Conservation (phyloP, 2,797 vertebrate genomes). For the Oreonectes daqikongensis region DNA sequence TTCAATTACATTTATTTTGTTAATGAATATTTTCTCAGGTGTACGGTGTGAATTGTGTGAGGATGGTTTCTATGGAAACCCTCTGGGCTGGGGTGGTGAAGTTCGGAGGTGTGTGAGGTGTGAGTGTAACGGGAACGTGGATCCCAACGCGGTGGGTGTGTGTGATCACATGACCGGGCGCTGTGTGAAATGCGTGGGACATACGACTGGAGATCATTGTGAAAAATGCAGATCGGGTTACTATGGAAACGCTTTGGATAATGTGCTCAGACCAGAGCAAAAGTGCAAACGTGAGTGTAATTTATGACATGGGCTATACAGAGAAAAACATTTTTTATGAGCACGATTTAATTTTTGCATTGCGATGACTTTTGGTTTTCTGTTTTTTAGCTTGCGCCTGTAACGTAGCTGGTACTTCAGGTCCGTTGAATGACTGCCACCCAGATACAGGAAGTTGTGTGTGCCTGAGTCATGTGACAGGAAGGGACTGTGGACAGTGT, state of each 20-base stretch:
- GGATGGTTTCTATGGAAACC: constrained; percentile 90
- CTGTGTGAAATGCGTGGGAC: constrained; percentile 85
- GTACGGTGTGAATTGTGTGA: constrained; percentile 88
- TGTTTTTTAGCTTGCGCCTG: constrained; percentile 82
- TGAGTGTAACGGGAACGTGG: constrained; percentile 84
- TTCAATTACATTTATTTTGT: not conserved
- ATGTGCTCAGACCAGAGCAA: constrained; percentile 25
- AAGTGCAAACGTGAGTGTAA: constrained; percentile 84
- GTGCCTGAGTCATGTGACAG: constrained; percentile 82
- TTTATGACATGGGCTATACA: no score
- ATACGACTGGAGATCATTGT: constrained; percentile 84
- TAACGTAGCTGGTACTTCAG: constrained; percentile 70
- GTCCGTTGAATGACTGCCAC: constrained; percentile 74
- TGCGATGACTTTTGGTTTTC: constrained; percentile 19
- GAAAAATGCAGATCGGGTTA: constrained; percentile 80
- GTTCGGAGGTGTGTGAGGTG: constrained; percentile 78
- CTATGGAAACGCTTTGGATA: constrained; percentile 80
- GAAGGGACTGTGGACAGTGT: constrained; percentile 83
- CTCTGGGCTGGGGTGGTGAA: constrained; percentile 76
- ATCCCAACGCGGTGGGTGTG: constrained; percentile 85
- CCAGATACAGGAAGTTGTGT: constrained; percentile 79
- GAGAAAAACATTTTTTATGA: no score
- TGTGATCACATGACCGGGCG: constrained; percentile 82
- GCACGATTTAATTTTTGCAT: no score
- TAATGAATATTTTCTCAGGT: constrained; percentile 69